Base-by-base conservation (phyloP, 2,113 vertebrate species). In the Tachycineta bicolor region DNA sequence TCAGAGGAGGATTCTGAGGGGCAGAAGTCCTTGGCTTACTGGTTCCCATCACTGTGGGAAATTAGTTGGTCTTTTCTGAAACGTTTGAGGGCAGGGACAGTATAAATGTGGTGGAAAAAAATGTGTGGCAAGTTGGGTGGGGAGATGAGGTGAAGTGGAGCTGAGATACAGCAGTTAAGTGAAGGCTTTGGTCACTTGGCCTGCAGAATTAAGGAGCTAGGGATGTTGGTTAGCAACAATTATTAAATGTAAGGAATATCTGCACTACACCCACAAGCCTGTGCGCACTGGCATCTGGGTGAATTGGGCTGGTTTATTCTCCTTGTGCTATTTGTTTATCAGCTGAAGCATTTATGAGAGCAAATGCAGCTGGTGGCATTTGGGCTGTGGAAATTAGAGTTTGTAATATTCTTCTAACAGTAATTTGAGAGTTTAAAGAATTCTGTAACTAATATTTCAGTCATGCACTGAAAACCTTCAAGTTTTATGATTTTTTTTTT, bases 321-420 rank as follows among this genome's bases (percentile, higher is more conserved):
- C 26, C 53, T 90, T 77, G 52, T 33, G 28, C 11, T 50, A 8
- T 19, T 58, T 78, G 47, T 76, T 83, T 31, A 52, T 68, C 70
- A 83, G 3, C 78, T 86, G 68, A 53, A 80, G 44, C 44, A 18
- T 78, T 94, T 50, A n/a, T 43, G 56, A 88, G 24, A 85, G 64
- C 64, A 93, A 77, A 93, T 75, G 60, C 79, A 92, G 90, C 73
- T 88, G 68, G 43, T 90, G 86, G 75, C 71, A 59, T 83, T 80
- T 85, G 71, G 29, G 89, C 68, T 87, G 34, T 81, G 79, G 74
- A 83, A 94, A 80, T 92, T 46, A 41, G 2, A 83, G 55, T 87
- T 74, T 81, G 44, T 56, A 60, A 75, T 41, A 71, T 55, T 90
- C 81, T 70, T 68, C 64, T 80, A 90, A 68, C 37, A 89, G 65